Percentiles rank a stretch among this genome's conserved stretches.
These are phyloP conservation scores for Teinopalpus imperialis DNA, from an alignment of 2,888 invertebrate species.

Conservation along the genomic window DNA sequence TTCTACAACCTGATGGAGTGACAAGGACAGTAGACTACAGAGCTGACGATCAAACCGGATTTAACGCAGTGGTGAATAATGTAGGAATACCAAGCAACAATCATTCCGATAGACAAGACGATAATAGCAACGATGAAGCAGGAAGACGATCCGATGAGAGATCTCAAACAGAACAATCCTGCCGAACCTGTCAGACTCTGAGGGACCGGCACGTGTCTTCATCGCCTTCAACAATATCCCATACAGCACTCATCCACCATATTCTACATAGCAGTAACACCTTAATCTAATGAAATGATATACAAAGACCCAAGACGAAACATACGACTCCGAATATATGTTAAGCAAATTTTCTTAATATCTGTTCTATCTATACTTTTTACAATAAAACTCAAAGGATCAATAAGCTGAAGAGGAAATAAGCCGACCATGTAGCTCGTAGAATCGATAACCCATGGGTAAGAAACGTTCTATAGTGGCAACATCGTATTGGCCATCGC, in stretches of 20 bases:
- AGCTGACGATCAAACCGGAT: constrained; percentile 77
- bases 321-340: too few relatives aligned
- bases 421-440: too few relatives aligned
- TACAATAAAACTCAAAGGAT: too few relatives aligned
- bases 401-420: too few relatives aligned
- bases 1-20: constrained; percentile 79
- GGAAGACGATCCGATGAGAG: constrained; percentile 1
- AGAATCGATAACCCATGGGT: too few relatives aligned
- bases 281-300: too few relatives aligned
- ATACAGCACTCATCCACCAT: constrained; percentile 18
- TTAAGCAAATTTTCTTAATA: too few relatives aligned
- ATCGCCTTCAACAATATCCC: constrained; percentile 4
- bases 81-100: background rate
- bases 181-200: constrained; percentile 1
- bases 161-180: constrained; percentile 1
- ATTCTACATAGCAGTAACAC: background rate
- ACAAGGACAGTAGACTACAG: constrained; percentile 79
- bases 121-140: background rate
- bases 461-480: too few relatives aligned
- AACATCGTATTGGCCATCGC: too few relatives aligned
- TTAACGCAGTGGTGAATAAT: constrained; percentile 77
- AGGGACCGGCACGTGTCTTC: constrained; percentile 4
- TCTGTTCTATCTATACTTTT: too few relatives aligned
- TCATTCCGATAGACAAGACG: constrained; percentile 4
- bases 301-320: too few relatives aligned